Base-by-base conservation (phyloP, 2,888 invertebrate species). In the Bugula neritina region DNA sequence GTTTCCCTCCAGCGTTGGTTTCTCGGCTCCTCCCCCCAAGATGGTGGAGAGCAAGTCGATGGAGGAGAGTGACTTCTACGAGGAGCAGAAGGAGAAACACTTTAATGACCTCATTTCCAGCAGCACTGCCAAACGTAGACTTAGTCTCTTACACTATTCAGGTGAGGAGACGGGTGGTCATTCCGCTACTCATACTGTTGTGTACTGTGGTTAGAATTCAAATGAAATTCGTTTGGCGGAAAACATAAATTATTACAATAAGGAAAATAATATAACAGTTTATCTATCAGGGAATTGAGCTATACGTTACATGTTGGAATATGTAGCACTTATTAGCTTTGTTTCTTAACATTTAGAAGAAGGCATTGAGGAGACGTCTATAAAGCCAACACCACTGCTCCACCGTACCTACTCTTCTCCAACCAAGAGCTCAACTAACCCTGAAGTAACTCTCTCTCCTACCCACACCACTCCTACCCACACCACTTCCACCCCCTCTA, bases 21-120 rank as follows among this genome's bases (percentile, higher is more conserved):
- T 31, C 5, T 13, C 31, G 31, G n/a, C 5, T n/a, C 17, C 43
- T 17, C 27, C 29, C 27, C 29, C 2, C 17, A 63, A 34, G 23
- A 80, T 81, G 72, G 83, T 84, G 69, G 83, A 84, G 76, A 83
- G 83, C 72, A 82, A 81, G 29, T 82, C 80, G 73, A 77, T 84
- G n/a, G 82, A 80, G 27, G 85, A 85, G 74, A 83, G 80, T 63
- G 84, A 84, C 73, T 43, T 43, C 43, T 84, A 84, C 75, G 83
- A 82, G 35, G 75, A 77, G 0, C 74, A 82, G 21, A 78, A 80
- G 72, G 79, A 81, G 58, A 79, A 80, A 71, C 80, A 81, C 72
- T 82, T 82, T 74, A 76, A 72, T 25, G 35, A 55, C 29, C 35
- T 25, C n/a, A 25, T 43, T 29, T 17, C 71, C 63, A 57, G n/a